Evolutionary conservation across 2,113 vertebrate genomes (phyloP).

Genomic region (Antechinus stuartii): DNA sequence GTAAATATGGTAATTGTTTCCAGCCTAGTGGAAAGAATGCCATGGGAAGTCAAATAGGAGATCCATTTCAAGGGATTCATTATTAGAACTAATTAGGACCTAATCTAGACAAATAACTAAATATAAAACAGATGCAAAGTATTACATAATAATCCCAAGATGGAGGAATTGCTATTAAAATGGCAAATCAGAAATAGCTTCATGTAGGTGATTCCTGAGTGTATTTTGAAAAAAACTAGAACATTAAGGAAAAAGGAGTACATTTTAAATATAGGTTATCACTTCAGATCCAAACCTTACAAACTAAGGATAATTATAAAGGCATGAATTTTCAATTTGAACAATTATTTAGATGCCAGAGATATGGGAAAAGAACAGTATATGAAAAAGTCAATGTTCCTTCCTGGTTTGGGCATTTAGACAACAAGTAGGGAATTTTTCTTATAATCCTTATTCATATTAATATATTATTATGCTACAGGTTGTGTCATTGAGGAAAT

Average conservation of each 20-base stretch:
- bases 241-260: background rate
- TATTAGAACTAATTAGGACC: background rate
- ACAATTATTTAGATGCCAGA: background rate
- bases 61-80: background rate
- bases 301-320: background rate
- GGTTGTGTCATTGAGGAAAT: background rate
- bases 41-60: background rate
- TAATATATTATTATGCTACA: background rate
- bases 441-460: background rate
- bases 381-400: background rate
- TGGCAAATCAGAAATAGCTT: background rate
- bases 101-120: background rate
- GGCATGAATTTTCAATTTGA: background rate
- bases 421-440: background rate
- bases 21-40: background rate
- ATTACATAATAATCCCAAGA: background rate
- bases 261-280: background rate
- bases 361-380: background rate
- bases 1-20: background rate
- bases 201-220: background rate
- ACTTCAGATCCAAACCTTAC: background rate
- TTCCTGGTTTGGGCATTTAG: background rate
- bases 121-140: background rate
- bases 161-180: background rate
- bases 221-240: background rate